Base-by-base conservation (phyloP, 2,113 vertebrate species). In the Balaeniceps rex region DNA sequence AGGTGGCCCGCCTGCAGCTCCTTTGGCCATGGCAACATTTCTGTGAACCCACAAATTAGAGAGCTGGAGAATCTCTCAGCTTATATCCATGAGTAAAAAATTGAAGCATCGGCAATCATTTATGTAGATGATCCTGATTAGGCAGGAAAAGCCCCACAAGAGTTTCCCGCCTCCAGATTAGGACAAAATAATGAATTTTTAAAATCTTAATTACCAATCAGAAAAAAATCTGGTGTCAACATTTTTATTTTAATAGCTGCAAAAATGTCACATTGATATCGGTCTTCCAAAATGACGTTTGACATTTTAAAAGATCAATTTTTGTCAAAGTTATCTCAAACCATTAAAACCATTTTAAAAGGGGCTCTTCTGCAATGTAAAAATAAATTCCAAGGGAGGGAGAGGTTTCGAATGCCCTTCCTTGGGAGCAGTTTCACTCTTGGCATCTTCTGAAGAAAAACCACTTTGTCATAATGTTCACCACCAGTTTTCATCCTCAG, bases 271-370 rank as follows among this genome's bases (percentile, higher is more conserved):
- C 36, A 33, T 83, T 90, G 82, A 61, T 83, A 42, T n/a, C 65
- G 66, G 55, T 83, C 90, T 90, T 87, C 42, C 61, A 42, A 85
- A 96, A 42, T 61, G 12, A 52, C 54, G 65, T 68, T 94, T 95
- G 92, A 80, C 90, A 91, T 94, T 96, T 95, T 74, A 55, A 83
- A 91, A 80, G 94, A 96, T 91, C 85, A 15, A 74, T 95, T 93
- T 94, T 65, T 87, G 31, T 91, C 71, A 57, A 70, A 88, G 44
- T 61, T 88, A 83, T 64, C 75, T 85, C 75, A 70, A 77, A 44
- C 66, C 40, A 86, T 89, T 93, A 86, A 93, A 93, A 63, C 23
- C 4, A 33, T 83, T 95, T 82, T 77, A 17, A 80, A 89, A 79
- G 80, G 36, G 36, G 38, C n/a, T 68, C 2, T 74, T 88, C 74